Conservation (phyloP, 2,113 vertebrate genomes). For the Poecile atricapillus region DNA sequence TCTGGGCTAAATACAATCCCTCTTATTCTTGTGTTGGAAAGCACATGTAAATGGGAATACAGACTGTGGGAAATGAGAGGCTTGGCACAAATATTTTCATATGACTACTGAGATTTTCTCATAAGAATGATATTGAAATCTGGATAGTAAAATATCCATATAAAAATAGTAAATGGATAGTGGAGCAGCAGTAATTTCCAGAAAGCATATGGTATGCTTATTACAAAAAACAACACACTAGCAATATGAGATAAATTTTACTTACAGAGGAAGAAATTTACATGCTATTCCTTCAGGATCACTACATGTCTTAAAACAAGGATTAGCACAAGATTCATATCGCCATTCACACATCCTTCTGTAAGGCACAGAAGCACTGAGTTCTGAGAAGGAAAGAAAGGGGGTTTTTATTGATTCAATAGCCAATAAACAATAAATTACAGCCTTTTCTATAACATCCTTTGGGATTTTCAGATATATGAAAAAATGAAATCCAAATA, state of each 20-base stretch:
- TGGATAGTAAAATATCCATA: not conserved
- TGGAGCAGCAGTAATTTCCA: not conserved
- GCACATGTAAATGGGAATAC: not conserved
- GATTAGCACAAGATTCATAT: constrained; percentile 88
- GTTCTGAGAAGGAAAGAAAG: constrained; percentile 75
- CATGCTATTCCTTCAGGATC: constrained; percentile 87
- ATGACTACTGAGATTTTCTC: not conserved
- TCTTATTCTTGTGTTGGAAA: not conserved
- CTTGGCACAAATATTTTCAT: not conserved
- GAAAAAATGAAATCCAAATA: not conserved
- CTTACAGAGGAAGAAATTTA: constrained; percentile 93
- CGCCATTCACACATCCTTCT: constrained; percentile 96
- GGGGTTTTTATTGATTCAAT: not conserved
- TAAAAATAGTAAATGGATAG: not conserved
- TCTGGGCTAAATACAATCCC: not conserved
- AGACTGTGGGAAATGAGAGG: not conserved
- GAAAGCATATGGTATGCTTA: not conserved
- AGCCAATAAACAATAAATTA: not conserved
- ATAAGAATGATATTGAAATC: not conserved
- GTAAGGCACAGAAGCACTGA: constrained; percentile 86
- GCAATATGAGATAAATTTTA: not conserved
- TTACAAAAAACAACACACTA: not conserved
- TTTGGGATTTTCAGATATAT: not conserved
- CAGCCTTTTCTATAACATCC: not conserved
- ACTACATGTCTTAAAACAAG: constrained; percentile 89